Evolutionary conservation across 2,888 invertebrate genomes (phyloP).

Genomic region (Drosophila fungiperda): DNA sequence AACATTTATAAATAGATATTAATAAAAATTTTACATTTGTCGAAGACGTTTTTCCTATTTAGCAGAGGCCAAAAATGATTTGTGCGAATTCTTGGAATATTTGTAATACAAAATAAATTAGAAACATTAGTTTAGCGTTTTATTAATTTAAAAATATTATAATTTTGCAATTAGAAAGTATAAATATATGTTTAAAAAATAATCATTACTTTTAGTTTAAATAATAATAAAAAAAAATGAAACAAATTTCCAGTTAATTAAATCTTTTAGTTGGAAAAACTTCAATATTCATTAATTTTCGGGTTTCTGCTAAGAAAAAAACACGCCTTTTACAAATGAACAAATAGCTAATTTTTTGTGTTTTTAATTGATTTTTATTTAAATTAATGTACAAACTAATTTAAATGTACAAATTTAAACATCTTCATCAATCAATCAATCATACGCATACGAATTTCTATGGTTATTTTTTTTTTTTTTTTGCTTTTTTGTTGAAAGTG

Average conservation of each 20-base stretch:
- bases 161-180: slow-evolving; percentile 39
- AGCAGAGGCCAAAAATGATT: slow-evolving; percentile 23
- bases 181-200: slow-evolving; percentile 39
- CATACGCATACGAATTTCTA: slow-evolving; percentile 76
- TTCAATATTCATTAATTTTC: slow-evolving; percentile 31
- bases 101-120: slow-evolving; percentile 23
- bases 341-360: slow-evolving; percentile 35
- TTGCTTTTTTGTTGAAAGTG: slow-evolving; percentile 19
- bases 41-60: background rate
- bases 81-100: slow-evolving; percentile 1
- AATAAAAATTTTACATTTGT: background rate
- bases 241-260: slow-evolving; percentile 12
- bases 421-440: slow-evolving; percentile 69
- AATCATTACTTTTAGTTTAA: slow-evolving; percentile 36
- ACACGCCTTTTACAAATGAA: slow-evolving; percentile 30
- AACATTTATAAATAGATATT: background rate
- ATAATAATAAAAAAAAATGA: slow-evolving; percentile 30
- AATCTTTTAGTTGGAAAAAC: slow-evolving; percentile 1
- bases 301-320: slow-evolving; percentile 31
- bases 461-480: slow-evolving; percentile 41
- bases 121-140: slow-evolving; percentile 48
- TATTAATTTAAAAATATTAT: slow-evolving; percentile 43
- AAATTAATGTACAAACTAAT: slow-evolving; percentile 83
- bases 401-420: slow-evolving; percentile 81
- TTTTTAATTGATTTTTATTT: slow-evolving; percentile 80